Evolutionary conservation across 2,888 invertebrate genomes (phyloP).

Genomic region (Nebria brevicollis): DNA sequence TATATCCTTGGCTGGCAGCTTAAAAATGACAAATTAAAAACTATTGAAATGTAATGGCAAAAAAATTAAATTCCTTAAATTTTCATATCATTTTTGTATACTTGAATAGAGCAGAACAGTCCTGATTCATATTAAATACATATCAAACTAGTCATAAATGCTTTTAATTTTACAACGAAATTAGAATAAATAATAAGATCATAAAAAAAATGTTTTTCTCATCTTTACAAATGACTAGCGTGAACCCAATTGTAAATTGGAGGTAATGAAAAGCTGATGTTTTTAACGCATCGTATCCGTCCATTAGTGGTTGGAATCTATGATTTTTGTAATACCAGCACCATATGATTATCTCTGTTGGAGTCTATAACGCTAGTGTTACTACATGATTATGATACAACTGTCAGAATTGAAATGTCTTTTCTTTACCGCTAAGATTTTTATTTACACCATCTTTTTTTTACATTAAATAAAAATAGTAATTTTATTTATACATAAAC

Average conservation of each 20-base stretch:
- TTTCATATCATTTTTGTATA: too few relatives aligned
- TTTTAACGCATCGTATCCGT: slow-evolving; percentile 17
- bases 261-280: slow-evolving; percentile 33
- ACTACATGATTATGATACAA: slow-evolving; percentile 22
- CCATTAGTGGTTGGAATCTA: slow-evolving; percentile 28
- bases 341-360: slow-evolving; percentile 37
- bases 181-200: slow-evolving; percentile 6
- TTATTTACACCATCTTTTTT: too few relatives aligned
- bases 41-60: too few relatives aligned
- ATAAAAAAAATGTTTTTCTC: background rate
- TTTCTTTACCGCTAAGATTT: background rate
- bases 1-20: too few relatives aligned
- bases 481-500: too few relatives aligned
- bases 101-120: too few relatives aligned
- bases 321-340: slow-evolving; percentile 28
- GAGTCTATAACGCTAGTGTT: slow-evolving; percentile 16
- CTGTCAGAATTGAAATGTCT: background rate
- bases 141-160: too few relatives aligned
- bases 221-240: slow-evolving; percentile 6
- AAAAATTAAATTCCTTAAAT: too few relatives aligned
- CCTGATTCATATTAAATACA: too few relatives aligned
- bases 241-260: slow-evolving; percentile 34
- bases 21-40: too few relatives aligned
- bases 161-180: background rate
- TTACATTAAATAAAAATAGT: too few relatives aligned